These are phyloP conservation scores for Forbesichthys papilliferus DNA, from an alignment of 2,113 vertebrate species.

Conservation along the genomic window DNA sequence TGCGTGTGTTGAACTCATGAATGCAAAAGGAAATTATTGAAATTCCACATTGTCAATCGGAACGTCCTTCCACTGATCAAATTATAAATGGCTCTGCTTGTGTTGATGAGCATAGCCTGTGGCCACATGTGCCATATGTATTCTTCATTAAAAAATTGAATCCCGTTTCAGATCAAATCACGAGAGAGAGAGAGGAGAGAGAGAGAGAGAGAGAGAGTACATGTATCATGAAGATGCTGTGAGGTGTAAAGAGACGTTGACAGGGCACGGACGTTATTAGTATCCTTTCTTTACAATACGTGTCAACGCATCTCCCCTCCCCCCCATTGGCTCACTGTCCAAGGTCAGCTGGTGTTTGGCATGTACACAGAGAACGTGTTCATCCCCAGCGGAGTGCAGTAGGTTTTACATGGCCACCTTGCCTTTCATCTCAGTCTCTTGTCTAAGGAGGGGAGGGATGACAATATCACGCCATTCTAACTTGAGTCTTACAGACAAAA, in stretches of 20 bases:
- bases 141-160: constrained; percentile 4
- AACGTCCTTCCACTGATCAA: background rate
- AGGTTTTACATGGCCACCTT: background rate
- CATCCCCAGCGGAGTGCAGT: background rate
- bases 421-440: no score
- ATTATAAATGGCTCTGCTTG: background rate
- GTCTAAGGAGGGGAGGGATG: no score
- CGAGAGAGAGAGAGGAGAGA: constrained; percentile 19
- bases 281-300: constrained; percentile 3
- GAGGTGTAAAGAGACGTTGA: constrained; percentile 35
- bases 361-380: constrained; percentile 23
- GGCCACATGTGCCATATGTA: background rate
- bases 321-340: no score
- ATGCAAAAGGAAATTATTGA: background rate
- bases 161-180: constrained; percentile 1
- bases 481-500: no score
- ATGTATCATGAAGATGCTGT: no score
- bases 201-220: background rate
- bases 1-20: background rate
- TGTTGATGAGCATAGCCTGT: background rate
- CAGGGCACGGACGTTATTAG: constrained; percentile 44
- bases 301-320: no score
- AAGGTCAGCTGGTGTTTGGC: no score
- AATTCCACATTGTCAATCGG: background rate
- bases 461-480: no score